A percentile compares a stretch with the other conserved stretches of the same genome.
Evolutionary conservation across 2,113 vertebrate species (phyloP).

Genomic region (Grus americana): DNA sequence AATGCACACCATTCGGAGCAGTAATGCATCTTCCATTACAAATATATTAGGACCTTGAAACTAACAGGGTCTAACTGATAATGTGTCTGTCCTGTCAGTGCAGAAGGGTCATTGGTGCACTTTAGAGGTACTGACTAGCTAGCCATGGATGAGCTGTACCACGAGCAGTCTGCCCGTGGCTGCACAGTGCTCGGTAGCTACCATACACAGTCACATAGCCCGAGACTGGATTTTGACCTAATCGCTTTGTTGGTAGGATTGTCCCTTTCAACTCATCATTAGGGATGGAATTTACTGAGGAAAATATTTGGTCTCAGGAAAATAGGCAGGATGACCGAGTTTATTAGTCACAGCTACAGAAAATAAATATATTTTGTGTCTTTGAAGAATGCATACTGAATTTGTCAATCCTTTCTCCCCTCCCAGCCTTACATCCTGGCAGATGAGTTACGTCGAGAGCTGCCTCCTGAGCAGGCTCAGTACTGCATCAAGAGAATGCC

Average conservation of each 20-base stretch:
- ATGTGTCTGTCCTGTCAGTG: not conserved
- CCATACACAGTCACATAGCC: not conserved
- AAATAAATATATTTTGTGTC: not conserved
- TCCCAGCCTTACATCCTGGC: constrained; percentile 83
- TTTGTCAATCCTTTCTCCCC: not conserved
- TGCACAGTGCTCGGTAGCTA: not conserved
- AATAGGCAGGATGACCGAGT: not conserved
- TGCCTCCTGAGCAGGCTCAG: constrained; percentile 87
- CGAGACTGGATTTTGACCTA: not conserved
- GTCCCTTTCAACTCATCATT: not conserved
- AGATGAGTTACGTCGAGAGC: constrained; percentile 84
- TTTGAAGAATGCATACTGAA: not conserved
- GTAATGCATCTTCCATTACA: not conserved
- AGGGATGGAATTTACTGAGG: not conserved
- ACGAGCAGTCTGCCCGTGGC: not conserved
- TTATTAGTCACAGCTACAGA: not conserved
- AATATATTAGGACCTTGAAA: not conserved
- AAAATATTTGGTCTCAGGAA: not conserved
- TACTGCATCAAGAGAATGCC: constrained; percentile 90
- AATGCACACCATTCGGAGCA: not conserved
- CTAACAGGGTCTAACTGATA: not conserved
- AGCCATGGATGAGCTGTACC: not conserved
- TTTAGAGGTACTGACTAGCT: not conserved
- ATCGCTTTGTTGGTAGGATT: not conserved
- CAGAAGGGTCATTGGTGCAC: not conserved